Base-by-base conservation (phyloP, 2,888 invertebrate genomes). In the Scaptomyza reducta region DNA sequence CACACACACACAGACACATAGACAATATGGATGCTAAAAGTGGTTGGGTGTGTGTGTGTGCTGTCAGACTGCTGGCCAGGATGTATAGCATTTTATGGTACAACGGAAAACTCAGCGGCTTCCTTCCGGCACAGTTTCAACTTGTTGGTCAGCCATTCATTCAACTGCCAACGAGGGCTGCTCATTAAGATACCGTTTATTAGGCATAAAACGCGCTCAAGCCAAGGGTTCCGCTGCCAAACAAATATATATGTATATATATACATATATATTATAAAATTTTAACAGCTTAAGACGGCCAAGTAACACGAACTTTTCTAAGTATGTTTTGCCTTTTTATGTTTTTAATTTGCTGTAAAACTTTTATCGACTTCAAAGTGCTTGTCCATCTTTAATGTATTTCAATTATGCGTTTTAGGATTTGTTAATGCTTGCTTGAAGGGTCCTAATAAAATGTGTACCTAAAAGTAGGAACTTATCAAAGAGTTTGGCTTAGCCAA, bases 1-100 rank as follows among this genome's bases (percentile, higher is more conserved):
- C 13, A 18, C 16, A 35, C 1, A 62, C 5, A 49, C 13, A 78
- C n/a, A 42, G 13, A 35, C 13, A 18, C 16, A 35, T 2, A 62
- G 6, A 49, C 13, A 78, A 82, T 78, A 68, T 81, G 67, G 18
- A 10, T 10, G 18, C 47, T 47, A 13, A 3, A 33, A 40, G 40
- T 40, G 40, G 18, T 49, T 18, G 35, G n/a, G n/a, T n/a, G 35
- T n/a, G 3, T 35, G n/a, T 35, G 31, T 31, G 29, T 14, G 18
- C 29, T 62, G 66, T 67, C 50, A 58, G 44, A 11, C 33, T 13
- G n/a, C 61, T 38, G 51, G 14, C 51, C 81, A 82, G 80, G 82
- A 80, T 85, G 76, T 81, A 75, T 69, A 85, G 73, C 75, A 81
- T 86, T 83, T 83, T 86, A 82, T 86, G 74, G 83, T 74, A 79